phyloP scores from a whole-genome alignment of 2,888 invertebrate species.

The Steinernema scapterisci region DNA sequence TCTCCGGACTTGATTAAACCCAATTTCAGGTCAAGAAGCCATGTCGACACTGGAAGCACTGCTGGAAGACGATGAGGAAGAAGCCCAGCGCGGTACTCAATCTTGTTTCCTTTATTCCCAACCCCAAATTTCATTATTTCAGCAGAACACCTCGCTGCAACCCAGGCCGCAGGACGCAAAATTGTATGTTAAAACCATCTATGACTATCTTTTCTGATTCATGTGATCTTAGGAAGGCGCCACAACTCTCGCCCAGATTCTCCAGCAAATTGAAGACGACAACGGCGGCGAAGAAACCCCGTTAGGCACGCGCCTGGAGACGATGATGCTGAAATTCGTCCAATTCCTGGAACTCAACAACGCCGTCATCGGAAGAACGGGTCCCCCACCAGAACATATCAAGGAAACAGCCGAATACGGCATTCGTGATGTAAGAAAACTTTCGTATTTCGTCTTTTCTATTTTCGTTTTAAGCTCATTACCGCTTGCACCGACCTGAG shows the following conservation, averaged over 20 bases:
- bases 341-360: constrained; percentile 40
- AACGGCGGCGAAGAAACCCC: constrained; percentile 13
- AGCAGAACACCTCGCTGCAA: not conserved
- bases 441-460: too few relatives aligned
- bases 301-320: constrained; percentile 41
- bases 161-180: not conserved
- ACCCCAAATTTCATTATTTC: not conserved
- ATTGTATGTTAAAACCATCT: not conserved
- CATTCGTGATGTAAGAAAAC: constrained; percentile 47
- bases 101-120: not conserved
- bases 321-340: constrained; percentile 41
- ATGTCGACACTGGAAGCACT: constrained; percentile 21
- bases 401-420: constrained; percentile 60
- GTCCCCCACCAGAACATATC: constrained; percentile 55
- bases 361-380: constrained; percentile 40
- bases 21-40: not conserved
- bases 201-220: not conserved
- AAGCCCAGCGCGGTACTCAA: not conserved
- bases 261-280: not conserved
- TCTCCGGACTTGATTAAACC: too few relatives aligned
- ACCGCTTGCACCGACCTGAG: constrained; percentile 33
- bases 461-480: not conserved
- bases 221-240: not conserved
- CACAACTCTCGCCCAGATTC: not conserved
- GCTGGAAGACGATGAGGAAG: constrained; percentile 2